A percentile compares a stretch with the other conserved stretches of the same genome.
phyloP scores from a whole-genome alignment of 2,888 invertebrate species.

The Drosophila nr. medialis region DNA sequence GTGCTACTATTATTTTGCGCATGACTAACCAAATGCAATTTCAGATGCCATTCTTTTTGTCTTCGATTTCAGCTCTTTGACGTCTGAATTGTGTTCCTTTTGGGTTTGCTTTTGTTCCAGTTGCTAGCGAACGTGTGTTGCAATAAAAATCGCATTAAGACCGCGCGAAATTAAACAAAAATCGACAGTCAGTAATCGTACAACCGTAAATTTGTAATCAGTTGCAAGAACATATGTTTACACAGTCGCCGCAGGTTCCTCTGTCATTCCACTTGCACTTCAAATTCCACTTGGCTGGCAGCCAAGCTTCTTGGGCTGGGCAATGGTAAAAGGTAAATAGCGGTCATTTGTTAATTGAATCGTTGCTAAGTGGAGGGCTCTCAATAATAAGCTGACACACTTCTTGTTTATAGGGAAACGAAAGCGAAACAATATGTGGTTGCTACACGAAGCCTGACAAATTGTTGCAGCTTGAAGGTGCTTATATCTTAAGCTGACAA shows the following conservation, averaged over 20 bases:
- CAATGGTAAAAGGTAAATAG: constrained; percentile 30
- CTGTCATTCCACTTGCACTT: constrained; percentile 19
- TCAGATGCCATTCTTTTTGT: constrained; percentile 73
- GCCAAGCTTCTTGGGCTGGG: constrained; percentile 25
- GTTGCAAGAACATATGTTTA: constrained; percentile 77
- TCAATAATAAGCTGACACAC: constrained; percentile 70
- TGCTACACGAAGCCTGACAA: constrained; percentile 3
- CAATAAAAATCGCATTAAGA: constrained; percentile 68
- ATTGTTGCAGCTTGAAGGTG: constrained; percentile 1
- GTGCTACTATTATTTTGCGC: constrained; percentile 65
- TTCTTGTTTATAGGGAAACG: constrained; percentile 31
- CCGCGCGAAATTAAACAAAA: constrained; percentile 50
- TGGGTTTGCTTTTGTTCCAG: constrained; percentile 55
- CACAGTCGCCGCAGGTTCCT: constrained; percentile 36
- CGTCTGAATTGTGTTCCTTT: constrained; percentile 45
- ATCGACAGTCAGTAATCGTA: constrained; percentile 54
- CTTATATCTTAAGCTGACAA: constrained; percentile 1
- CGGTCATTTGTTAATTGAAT: constrained; percentile 67
- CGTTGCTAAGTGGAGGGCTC: constrained; percentile 52
- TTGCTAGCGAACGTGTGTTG: constrained; percentile 55
- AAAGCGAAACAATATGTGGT: constrained; percentile 36
- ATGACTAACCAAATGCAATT: constrained; percentile 81
- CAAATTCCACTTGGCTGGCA: constrained; percentile 47
- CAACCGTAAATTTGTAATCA: constrained; percentile 76
- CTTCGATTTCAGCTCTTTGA: constrained; percentile 39